Percentiles rank a stretch among this genome's conserved stretches.
phyloP scores from a whole-genome alignment of 1,140 invertebrate genomes.

The Drosophila santomea region DNA sequence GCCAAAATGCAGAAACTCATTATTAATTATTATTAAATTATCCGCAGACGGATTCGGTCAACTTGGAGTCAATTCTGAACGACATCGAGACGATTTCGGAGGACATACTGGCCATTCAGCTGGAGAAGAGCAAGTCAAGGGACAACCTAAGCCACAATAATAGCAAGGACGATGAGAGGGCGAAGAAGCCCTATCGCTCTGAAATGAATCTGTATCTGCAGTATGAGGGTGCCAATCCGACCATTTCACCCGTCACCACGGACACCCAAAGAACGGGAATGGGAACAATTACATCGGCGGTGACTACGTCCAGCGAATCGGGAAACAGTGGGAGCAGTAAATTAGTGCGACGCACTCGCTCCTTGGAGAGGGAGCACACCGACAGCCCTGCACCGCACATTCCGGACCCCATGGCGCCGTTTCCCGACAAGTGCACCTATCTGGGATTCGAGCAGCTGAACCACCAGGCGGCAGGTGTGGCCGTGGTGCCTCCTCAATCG shows the following conservation, averaged over 20 bases:
- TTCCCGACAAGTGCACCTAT: constrained; percentile 77
- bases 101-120: constrained; percentile 82
- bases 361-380: constrained; percentile 69
- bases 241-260: constrained; percentile 43
- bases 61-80: constrained; percentile 85
- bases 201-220: constrained; percentile 82
- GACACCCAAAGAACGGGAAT: constrained; percentile 15
- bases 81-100: constrained; percentile 86
- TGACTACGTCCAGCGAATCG: constrained; percentile 37
- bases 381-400: constrained; percentile 79
- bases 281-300: constrained; percentile 11
- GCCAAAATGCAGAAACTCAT: background rate
- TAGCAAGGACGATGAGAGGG: constrained; percentile 53
- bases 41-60: constrained; percentile 78
- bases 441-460: constrained; percentile 78
- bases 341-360: constrained; percentile 57
- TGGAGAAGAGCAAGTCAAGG: constrained; percentile 74
- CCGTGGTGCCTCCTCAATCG: constrained; percentile 19
- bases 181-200: constrained; percentile 79
- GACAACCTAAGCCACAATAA: constrained; percentile 56
- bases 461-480: constrained; percentile 44
- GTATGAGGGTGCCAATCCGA: constrained; percentile 71
- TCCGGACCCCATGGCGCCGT: constrained; percentile 81
- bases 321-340: constrained; percentile 38
- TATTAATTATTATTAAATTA: background rate